A percentile compares a stretch with the other conserved stretches of the same genome.
Conservation (phyloP, 2,888 invertebrate species). For the Drosophila greeni region DNA sequence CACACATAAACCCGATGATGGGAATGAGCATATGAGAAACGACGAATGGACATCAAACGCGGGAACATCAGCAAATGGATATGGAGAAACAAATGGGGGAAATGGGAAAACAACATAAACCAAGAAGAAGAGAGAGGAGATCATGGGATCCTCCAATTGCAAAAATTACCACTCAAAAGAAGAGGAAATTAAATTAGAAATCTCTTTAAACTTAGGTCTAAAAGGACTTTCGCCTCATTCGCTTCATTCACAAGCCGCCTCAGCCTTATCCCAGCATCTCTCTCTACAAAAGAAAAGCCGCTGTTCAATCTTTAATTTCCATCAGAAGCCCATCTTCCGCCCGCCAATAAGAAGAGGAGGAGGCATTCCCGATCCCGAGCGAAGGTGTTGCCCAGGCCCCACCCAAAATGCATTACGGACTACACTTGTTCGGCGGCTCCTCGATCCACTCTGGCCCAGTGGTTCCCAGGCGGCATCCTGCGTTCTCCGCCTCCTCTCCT, state of each 20-base stretch:
- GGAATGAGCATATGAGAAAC: conserved; percentile 15
- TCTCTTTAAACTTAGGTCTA: background rate
- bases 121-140: background rate
- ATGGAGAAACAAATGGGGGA: conserved; percentile 4
- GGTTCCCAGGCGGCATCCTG: conserved; percentile 32
- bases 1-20: conserved; percentile 23
- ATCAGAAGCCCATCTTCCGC: conserved; percentile 28
- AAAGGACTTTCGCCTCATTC: background rate
- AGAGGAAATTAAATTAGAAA: background rate
- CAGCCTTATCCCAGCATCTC: conserved; percentile 24
- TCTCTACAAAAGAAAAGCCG: conserved; percentile 17
- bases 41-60: conserved; percentile 8
- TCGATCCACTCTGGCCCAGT: background rate
- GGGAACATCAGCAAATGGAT: conserved; percentile 16
- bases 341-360: conserved; percentile 5
- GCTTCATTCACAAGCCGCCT: conserved; percentile 2
- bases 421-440: conserved; percentile 56
- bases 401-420: conserved; percentile 63
- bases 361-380: conserved; percentile 25
- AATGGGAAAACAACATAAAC: background rate
- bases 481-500: conserved; percentile 13
- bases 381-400: conserved; percentile 60
- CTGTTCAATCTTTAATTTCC: conserved; percentile 34
- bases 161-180: background rate
- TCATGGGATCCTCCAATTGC: background rate